phyloP scores from a whole-genome alignment of 2,113 vertebrate genomes.

The Mormyrus lacerda region DNA sequence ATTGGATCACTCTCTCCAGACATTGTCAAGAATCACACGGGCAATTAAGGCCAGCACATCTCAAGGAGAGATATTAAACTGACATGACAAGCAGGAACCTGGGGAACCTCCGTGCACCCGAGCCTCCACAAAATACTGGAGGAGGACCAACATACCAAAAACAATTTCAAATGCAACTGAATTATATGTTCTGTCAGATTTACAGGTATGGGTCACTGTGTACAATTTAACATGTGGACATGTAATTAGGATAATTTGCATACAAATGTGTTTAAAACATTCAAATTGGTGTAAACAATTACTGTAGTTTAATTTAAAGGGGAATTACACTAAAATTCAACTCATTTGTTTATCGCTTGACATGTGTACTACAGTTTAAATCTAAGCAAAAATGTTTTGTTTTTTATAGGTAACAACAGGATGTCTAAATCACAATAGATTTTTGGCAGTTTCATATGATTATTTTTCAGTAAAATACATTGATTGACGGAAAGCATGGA shows the following conservation, averaged over 20 bases:
- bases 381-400: not conserved
- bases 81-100: slow-evolving; percentile 22
- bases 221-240: not conserved
- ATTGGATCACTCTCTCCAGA: slow-evolving; percentile 27
- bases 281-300: not conserved
- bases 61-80: slow-evolving; percentile 29
- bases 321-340: not conserved
- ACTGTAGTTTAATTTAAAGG: slow-evolving; percentile 5
- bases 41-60: slow-evolving; percentile 42
- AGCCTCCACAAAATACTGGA: not conserved
- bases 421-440: not conserved
- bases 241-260: slow-evolving; percentile 5
- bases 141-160: not conserved
- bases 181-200: not conserved
- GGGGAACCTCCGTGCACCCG: not conserved
- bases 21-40: slow-evolving; percentile 35
- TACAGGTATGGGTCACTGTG: slow-evolving; percentile 8
- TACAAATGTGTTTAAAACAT: slow-evolving; percentile 10
- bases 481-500: not conserved
- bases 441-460: not conserved
- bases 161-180: not conserved
- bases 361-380: not conserved
- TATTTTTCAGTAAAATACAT: not conserved
- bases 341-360: not conserved
- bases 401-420: not conserved